Evolutionary conservation across 2,797 vertebrate species (phyloP).

Genomic region (Rhynchonycteris naso): DNA sequence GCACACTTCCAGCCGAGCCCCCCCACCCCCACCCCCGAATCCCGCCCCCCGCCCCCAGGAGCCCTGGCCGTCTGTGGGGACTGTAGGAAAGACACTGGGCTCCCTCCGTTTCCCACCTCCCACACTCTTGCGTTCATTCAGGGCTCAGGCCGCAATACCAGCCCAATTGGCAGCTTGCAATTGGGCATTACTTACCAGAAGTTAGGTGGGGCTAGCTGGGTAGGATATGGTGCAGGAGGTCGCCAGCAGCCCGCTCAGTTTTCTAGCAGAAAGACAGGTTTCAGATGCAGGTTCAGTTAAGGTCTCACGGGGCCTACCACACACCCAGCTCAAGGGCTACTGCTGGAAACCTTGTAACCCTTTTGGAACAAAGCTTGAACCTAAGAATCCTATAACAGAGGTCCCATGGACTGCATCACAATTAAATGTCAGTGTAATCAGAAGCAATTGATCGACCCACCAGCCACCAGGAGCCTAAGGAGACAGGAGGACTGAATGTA

Average conservation of each 20-base stretch:
- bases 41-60: not conserved
- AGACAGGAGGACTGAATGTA: not conserved
- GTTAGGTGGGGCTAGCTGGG: not conserved
- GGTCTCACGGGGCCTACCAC: not conserved
- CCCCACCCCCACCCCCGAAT: too few species aligned
- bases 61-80: not conserved
- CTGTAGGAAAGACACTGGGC: not conserved
- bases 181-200: not conserved
- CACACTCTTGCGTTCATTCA: not conserved
- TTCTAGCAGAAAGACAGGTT: not conserved
- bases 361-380: not conserved
- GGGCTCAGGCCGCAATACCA: not conserved
- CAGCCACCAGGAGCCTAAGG: not conserved
- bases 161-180: not conserved
- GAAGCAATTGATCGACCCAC: not conserved
- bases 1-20: not conserved
- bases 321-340: not conserved
- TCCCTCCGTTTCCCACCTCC: not conserved
- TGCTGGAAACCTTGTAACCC: not conserved
- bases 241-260: not conserved
- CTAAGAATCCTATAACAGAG: not conserved
- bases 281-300: not conserved
- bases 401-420: not conserved
- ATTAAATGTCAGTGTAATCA: not conserved
- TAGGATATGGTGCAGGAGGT: not conserved